These are phyloP conservation scores for Taeniopygia guttata DNA, from an alignment of 2,797 vertebrate genomes.

Conservation along the genomic window DNA sequence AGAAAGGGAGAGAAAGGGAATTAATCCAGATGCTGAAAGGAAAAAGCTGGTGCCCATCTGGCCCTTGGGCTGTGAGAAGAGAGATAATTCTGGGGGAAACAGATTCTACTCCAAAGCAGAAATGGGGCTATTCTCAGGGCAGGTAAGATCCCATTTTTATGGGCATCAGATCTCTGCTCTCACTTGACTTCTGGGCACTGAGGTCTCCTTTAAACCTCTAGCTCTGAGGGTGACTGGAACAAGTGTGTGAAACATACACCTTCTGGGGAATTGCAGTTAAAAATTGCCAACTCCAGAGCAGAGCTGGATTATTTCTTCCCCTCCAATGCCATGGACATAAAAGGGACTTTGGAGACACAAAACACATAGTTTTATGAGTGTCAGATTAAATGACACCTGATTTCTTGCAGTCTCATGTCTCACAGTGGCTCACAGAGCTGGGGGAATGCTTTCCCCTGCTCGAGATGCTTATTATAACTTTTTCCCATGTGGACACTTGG, in stretches of 20 bases:
- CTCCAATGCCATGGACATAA: not conserved
- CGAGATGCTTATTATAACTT: conserved; percentile 15
- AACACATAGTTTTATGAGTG: not conserved
- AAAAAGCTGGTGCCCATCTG: not conserved
- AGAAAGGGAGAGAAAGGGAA: not conserved
- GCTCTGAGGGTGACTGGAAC: fast-evolving
- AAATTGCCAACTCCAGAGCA: not conserved
- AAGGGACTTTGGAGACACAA: not conserved
- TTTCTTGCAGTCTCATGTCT: not conserved
- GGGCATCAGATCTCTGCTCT: not conserved
- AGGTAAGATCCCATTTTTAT: not conserved
- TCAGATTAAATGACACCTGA: not conserved
- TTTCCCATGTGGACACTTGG: conserved; percentile 32
- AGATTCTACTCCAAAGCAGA: not conserved
- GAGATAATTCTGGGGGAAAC: not conserved
- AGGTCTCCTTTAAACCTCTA: not conserved
- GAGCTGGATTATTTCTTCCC: not conserved
- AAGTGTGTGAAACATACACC: not conserved
- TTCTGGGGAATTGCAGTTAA: not conserved
- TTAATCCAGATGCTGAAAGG: not conserved
- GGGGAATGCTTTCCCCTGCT: not conserved
- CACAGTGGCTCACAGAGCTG: not conserved
- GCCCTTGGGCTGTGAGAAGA: not conserved
- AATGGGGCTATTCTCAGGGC: not conserved
- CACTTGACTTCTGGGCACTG: not conserved